Evolutionary conservation across 2,888 invertebrate species (phyloP).

Genomic region (Eutolmus rufibarbis): DNA sequence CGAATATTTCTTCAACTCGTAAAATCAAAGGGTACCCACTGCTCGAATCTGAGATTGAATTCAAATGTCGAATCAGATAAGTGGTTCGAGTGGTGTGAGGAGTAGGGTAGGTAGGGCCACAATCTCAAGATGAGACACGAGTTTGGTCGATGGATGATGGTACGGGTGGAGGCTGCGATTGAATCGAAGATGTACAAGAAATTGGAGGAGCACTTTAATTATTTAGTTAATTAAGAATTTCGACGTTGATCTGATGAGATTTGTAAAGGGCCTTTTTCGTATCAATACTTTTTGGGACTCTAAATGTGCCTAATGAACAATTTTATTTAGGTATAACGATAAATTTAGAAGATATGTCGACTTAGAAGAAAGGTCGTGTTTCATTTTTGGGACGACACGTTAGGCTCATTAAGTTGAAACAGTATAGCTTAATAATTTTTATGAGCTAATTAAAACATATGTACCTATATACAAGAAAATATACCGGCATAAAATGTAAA

Average conservation of each 20-base stretch:
- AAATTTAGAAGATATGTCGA: too few species aligned
- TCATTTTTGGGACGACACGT: too few species aligned
- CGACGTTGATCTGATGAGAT: not conserved
- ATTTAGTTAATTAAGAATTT: not conserved
- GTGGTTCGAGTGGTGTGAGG: not conserved
- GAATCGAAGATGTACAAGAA: not conserved
- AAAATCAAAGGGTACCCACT: not conserved
- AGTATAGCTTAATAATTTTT: too few species aligned
- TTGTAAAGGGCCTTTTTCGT: not conserved
- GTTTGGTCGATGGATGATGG: not conserved
- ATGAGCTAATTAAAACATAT: not conserved
- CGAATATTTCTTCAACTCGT: not conserved
- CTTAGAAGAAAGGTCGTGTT: too few species aligned
- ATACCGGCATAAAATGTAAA: not conserved
- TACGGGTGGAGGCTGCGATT: not conserved
- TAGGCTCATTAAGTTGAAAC: too few species aligned
- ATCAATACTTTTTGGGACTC: not conserved
- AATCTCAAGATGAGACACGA: not conserved
- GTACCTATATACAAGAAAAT: too few species aligned
- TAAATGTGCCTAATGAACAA: not conserved
- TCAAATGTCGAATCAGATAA: conserved; percentile 4
- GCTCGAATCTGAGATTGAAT: conserved; percentile 13
- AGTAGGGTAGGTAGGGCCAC: not conserved
- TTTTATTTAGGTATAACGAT: not conserved
- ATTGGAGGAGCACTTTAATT: not conserved